Evolutionary conservation across 2,797 vertebrate species (phyloP), one percentile per base, ranked within the genome.

Genomic region (Pelochelys cantorii): DNA sequence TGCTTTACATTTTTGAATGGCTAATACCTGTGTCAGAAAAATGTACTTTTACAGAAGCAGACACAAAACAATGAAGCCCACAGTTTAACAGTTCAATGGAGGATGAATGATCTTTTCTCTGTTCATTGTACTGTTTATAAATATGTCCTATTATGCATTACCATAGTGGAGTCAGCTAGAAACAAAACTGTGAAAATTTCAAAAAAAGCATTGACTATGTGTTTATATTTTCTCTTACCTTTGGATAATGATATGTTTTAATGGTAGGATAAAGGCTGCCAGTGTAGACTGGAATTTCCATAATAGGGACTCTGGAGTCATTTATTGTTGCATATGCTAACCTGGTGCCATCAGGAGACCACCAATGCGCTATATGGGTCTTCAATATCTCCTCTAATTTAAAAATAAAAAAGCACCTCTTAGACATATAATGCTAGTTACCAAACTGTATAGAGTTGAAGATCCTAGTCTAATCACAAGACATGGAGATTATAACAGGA

Each of bases 291-390:
- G 99, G 99, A 15, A 99, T 98, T 95, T 99, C 99, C 99, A 99
- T 99, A 87, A 97, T 97, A 5, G 99, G 99, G 68, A 99, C 99
- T 88, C 98, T 98, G 8, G 99, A 99, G 97, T 99, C 99, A 3
- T 99, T 99, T 97, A 99, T 99, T 92, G 99, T 99, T 97, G 99
- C 98, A 31, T 99, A 99, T 31, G 99, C 99, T 81, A 99, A 97
- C 86, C 99, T 98, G 17, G 99, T 98, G 15, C 99, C 99, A 29
- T 99, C 99, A 1, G 99, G 99, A 90, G 99, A 99, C 99, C 99
- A 99, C 99, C 99, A 99, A 94, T 99, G 99, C 22, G 99, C 98
- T 13, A 99, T 97, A 77, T 99, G 98, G 79, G 98, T 99, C 98
- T 99, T 99, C 95, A 99, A 97, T 87, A 99, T 99, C 98, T 99